Evolutionary conservation across 2,888 invertebrate species (phyloP), one percentile per base, ranked within the genome.

Genomic region (Allacma fusca): DNA sequence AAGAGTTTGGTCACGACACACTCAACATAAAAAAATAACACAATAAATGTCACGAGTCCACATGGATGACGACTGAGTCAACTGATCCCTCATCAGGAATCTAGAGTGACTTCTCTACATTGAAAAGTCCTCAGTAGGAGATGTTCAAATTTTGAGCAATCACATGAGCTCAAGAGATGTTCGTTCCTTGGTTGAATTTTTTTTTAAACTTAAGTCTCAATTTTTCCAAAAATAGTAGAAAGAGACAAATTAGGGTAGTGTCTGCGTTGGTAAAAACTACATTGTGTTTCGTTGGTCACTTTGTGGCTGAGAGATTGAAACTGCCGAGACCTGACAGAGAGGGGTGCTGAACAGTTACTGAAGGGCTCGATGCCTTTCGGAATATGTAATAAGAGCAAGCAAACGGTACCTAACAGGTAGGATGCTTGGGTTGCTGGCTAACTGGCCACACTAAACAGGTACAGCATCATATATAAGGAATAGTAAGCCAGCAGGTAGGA

Each of bases 311-410:
- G n/a, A 9, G 23, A 24, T 21, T 62, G 40, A 29, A 59, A 69
- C 40, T 43, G 65, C 23, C 40, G 57, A 50, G 68, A 68, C 65
- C 59, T 65, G n/a, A 50, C 59, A 40, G 28, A 43, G 78, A 78
- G 74, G 79, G 81, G 76, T 81, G 81, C 81, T 81, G 78, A 80
- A 78, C 73, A 78, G 82, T 82, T 79, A 83, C 83, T 83, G 80
- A 81, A 82, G 82, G 83, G 83, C 79, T 81, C 64, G 59, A 79
- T 71, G 78, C 82, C 81, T 81, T 80, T 80, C 77, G 79, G 76
- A 80, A 76, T 81, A 76, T 72, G 59, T 75, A 64, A 78, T 59
- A 74, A 76, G 72, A 79, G 74, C 69, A 69, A 76, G 71, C 62
- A 40, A 79, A 79, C 79, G 77, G 77, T 77, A 77, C 79, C 77